A percentile compares a stretch with the other conserved stretches of the same genome.
Evolutionary conservation across 2,888 invertebrate species (phyloP).

Genomic region (Dorcus parallelipipedus): DNA sequence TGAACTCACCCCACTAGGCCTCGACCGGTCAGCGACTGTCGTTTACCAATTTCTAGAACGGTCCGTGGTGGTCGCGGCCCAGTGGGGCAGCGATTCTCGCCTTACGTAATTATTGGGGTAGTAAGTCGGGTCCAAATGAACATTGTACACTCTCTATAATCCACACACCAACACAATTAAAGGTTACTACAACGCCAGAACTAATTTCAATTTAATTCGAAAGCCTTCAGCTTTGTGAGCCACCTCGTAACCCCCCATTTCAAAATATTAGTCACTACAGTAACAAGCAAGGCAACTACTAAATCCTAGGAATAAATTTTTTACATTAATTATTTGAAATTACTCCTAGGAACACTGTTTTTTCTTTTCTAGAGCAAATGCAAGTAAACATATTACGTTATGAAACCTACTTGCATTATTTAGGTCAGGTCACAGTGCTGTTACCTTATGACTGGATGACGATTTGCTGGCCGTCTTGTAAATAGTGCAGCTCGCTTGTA

Average conservation of each 20-base stretch:
- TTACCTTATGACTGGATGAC: conserved; percentile 67
- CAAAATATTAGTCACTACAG: no score
- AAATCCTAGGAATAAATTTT: no score
- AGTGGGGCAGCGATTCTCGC: conserved; percentile 37
- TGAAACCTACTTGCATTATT: conserved; percentile 40
- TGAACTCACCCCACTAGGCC: conserved; percentile 45
- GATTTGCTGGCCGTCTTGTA: conserved; percentile 63
- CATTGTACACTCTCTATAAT: conserved; percentile 46
- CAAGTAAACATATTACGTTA: conserved; percentile 26
- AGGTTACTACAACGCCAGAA: no score
- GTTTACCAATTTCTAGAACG: conserved; percentile 38
- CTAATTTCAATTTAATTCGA: no score
- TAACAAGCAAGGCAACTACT: no score
- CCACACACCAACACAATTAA: conserved; percentile 17
- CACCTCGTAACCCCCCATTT: no score
- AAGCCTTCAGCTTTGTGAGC: no score
- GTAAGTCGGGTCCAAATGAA: conserved; percentile 44
- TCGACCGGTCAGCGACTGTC: conserved; percentile 22
- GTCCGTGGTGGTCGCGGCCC: conserved; percentile 39
- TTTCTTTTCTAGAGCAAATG: conserved; percentile 3
- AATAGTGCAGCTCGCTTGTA: conserved; percentile 83
- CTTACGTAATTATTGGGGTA: conserved; percentile 36
- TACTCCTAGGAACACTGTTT: no score
- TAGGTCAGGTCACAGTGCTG: conserved; percentile 42
- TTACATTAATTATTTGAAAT: no score